Base-by-base conservation (phyloP, 92 coral and sea anemone genomes). In the Parazoanthus atlanticus region DNA sequence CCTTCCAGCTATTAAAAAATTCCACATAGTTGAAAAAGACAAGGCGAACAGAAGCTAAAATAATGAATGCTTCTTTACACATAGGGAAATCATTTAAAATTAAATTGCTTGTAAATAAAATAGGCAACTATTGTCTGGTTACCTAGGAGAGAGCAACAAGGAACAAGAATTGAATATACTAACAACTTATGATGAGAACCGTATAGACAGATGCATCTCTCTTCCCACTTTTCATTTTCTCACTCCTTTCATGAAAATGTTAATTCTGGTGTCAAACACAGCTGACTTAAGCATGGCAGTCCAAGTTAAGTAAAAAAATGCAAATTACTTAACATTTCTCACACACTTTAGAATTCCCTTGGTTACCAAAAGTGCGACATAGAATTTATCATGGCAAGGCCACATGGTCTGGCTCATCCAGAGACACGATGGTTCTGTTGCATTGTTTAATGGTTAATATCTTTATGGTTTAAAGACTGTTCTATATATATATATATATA, bases 331-430 rank as follows among this genome's bases (percentile, higher is more conserved):
- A 17, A 74, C 52, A 75, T 75, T 75, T 33, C 52, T 75, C 12
- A 75, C 5, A n/a, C 49, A 36, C 47, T 7, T 36, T 75, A 10
- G 12, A 75, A 16, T 33, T 36, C 26, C 79, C 79, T 36, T 36
- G 79, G 79, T 75, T 17, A 75, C 79, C 79, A 75, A 36, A 21
- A 74, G 41, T 33, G n/a, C 30, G 78, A 74, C 40, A 32, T 38
- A 21, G 21, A 21, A 74, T 74, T 34, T 25, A 5, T 12, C 26
- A 74, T 74, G 26, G 28, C 41, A 74, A 19, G 13, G 16, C 49
- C 79, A 36, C 79, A 75, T 38, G 79, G 79, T 36, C n/a, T 75
- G 43, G 5, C 40, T n/a, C 49, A 36, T 33, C 29, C 26, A 13
- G 31, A 36, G 38, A 36, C 2, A 36, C 2, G 31, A 73, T 6